Conservation (phyloP, 1,140 invertebrate species). For the Anoplophora glabripennis region DNA sequence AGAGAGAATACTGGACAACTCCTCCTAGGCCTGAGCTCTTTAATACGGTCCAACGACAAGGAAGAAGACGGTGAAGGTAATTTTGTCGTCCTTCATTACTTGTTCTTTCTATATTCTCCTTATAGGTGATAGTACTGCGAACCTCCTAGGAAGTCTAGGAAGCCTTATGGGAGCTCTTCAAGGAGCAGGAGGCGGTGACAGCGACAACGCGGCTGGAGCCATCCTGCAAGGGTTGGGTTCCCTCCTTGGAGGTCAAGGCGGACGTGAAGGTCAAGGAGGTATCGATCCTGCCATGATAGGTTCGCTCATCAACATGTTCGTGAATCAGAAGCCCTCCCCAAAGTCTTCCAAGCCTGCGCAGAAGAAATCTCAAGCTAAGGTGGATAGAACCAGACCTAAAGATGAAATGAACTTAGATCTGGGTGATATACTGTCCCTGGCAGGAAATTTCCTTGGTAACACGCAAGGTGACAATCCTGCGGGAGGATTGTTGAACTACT, state of each 20-base stretch:
- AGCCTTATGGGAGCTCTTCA: constrained; percentile 1
- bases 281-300: constrained; percentile 52
- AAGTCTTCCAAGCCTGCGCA: not conserved
- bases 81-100: not conserved
- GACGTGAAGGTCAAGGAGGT: constrained; percentile 11
- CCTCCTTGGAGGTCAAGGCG: constrained; percentile 16
- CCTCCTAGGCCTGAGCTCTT: constrained; percentile 48
- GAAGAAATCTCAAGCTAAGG: constrained; percentile 7
- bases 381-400: not conserved
- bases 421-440: constrained; percentile 23
- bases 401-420: constrained; percentile 26
- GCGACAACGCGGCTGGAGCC: not conserved
- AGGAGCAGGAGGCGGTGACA: not conserved
- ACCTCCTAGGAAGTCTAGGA: not conserved
- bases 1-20: constrained; percentile 44
- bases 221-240: constrained; percentile 17
- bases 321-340: not conserved
- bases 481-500: constrained; percentile 21
- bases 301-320: constrained; percentile 49
- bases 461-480: not conserved
- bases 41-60: constrained; percentile 40
- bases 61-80: constrained; percentile 10
- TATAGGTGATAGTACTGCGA: not conserved
- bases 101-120: not conserved
- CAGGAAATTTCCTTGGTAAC: constrained; percentile 11